Evolutionary conservation across 2,113 vertebrate genomes (phyloP), one percentile per base, ranked within the genome.

Genomic region (Strix aluco): DNA sequence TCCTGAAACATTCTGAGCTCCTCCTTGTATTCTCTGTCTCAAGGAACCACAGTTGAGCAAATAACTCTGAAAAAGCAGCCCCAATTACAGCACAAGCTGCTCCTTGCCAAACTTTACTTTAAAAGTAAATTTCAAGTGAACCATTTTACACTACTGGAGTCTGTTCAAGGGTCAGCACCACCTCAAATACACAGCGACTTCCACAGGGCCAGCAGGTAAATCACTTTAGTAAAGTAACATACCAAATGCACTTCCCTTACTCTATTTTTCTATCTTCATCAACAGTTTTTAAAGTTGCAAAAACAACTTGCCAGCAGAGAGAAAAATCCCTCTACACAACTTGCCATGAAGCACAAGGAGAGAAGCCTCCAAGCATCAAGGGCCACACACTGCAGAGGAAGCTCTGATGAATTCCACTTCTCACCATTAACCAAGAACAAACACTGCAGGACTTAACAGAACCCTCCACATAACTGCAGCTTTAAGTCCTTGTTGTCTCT

Each of bases 11-110:
- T 23, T 16, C 54, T 13, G 52, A 87, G 58, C 78, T 51, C n/a
- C n/a, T 61, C 32, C 19, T 51, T 0, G 0, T 1, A 13, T 14
- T 20, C n/a, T 42, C 6, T 2, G 32, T 15, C 78, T 34, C 19
- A 20, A 25, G 19, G n/a, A 77, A 44, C 29, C 63, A 47, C 57
- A 71, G 70, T 15, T 54, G 70, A 4, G 26, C 51, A 65, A 18
- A 30, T 8, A 65, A 13, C 15, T 15, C 44, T 61, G 86, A 46
- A 38, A 32, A 27, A 38, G 65, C 47, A 54, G 44, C 15, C 70
- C 65, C 4, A 7, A 7, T 4, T 17, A 8, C 77, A 34, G 70
- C 0, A 8, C 57, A 77, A 79, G 40, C 71, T 59, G 63, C 52
- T 87, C 82, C 81, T 5, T 30, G 75, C 58, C 16, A 25, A 59